phyloP scores from a whole-genome alignment of 2,888 invertebrate species.

The Hypsopygia costalis region DNA sequence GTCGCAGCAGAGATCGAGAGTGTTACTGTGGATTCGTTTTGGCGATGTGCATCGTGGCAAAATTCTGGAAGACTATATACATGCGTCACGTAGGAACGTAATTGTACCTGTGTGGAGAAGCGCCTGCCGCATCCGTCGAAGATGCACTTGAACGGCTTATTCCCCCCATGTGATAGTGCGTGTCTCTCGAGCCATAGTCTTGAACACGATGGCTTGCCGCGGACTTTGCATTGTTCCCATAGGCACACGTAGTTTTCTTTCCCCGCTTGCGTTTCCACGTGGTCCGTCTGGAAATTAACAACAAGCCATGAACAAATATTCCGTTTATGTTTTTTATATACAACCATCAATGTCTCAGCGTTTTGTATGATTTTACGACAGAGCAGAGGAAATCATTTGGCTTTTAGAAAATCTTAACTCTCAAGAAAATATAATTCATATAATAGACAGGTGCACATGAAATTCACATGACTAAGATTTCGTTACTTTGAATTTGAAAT shows the following conservation, averaged over 20 bases:
- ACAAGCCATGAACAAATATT: too few species aligned
- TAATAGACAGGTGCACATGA: too few species aligned
- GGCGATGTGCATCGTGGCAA: constrained; percentile 29
- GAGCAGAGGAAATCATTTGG: too few species aligned
- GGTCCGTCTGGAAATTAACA: constrained; percentile 82
- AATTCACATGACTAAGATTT: too few species aligned
- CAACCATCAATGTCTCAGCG: too few species aligned
- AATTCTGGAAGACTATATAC: constrained; percentile 8
- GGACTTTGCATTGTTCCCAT: constrained; percentile 97
- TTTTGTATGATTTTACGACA: too few species aligned
- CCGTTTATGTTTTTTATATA: too few species aligned
- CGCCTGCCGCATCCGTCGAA: constrained; percentile 95
- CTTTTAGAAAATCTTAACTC: too few species aligned
- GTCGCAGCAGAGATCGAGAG: constrained; percentile 14
- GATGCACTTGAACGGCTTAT: constrained; percentile 97
- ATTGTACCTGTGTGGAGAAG: constrained; percentile 91
- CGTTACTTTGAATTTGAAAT: too few species aligned
- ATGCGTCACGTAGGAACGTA: constrained; percentile 34
- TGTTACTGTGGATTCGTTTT: constrained; percentile 37
- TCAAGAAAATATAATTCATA: too few species aligned
- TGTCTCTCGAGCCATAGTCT: constrained; percentile 96
- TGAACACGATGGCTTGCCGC: constrained; percentile 94
- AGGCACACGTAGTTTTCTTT: constrained; percentile 93
- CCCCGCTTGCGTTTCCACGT: constrained; percentile 92
- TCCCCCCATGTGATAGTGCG: constrained; percentile 93